These are phyloP conservation scores for Apogon hyalosoma DNA, from an alignment of 2,797 vertebrate genomes.

Conservation along the genomic window DNA sequence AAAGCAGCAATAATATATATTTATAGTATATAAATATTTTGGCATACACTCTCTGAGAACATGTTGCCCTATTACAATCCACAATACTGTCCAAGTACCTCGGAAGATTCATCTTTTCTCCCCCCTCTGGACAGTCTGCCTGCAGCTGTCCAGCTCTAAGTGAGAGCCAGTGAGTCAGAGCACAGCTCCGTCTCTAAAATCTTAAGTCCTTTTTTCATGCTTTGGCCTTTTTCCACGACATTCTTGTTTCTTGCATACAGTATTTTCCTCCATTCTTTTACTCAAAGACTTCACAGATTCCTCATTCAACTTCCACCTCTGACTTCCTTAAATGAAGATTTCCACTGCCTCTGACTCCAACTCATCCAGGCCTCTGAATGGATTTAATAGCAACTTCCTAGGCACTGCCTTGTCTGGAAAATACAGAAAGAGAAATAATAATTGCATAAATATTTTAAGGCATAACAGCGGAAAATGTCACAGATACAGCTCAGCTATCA, in stretches of 20 bases:
- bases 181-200: conserved; percentile 73
- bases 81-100: conserved; percentile 84
- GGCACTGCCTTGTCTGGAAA: conserved; percentile 70
- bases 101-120: conserved; percentile 66
- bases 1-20: conserved; percentile 75
- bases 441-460: conserved; percentile 34
- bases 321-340: conserved; percentile 85
- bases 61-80: conserved; percentile 74
- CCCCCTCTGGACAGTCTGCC: conserved; percentile 60
- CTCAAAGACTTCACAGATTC: conserved; percentile 67
- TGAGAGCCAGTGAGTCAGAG: conserved; percentile 71
- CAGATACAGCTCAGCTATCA: conserved; percentile 39
- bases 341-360: conserved; percentile 84
- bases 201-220: conserved; percentile 48
- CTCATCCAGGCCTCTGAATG: conserved; percentile 79
- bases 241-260: conserved; percentile 53
- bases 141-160: conserved; percentile 61
- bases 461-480: conserved; percentile 36
- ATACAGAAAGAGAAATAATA: conserved; percentile 20
- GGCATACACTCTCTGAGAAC: conserved; percentile 73
- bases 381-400: conserved; percentile 69
- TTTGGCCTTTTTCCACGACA: conserved; percentile 54
- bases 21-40: conserved; percentile 73
- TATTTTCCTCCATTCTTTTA: conserved; percentile 49
- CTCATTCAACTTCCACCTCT: conserved; percentile 43